These are phyloP conservation scores for Drosophila ambigua DNA, from an alignment of 1,140 invertebrate species.

Conservation along the genomic window DNA sequence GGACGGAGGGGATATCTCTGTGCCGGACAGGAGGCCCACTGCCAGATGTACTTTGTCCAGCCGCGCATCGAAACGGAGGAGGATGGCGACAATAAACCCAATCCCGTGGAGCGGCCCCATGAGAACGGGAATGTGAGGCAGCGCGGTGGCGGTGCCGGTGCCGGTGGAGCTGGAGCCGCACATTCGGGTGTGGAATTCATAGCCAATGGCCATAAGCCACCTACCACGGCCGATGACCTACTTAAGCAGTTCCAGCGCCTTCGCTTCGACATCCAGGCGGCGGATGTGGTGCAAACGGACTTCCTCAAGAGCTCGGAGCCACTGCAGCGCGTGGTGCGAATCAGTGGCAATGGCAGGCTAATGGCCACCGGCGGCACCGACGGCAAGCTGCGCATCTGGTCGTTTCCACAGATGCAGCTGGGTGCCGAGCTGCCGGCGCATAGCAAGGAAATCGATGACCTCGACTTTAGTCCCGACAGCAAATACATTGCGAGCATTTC, in stretches of 20 bases:
- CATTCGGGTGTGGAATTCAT: conserved; percentile 72
- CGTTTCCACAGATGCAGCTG: conserved; percentile 91
- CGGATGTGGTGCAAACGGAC: conserved; percentile 92
- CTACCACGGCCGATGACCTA: conserved; percentile 81
- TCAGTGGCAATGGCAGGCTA: conserved; percentile 89
- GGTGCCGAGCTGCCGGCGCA: conserved; percentile 89
- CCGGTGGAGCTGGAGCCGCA: conserved; percentile 19
- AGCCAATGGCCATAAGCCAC: conserved; percentile 53
- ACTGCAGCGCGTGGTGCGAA: conserved; percentile 93
- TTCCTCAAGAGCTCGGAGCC: conserved; percentile 88
- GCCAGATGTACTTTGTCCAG: conserved; percentile 93
- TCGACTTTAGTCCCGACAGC: conserved; percentile 93
- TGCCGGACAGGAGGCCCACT: conserved; percentile 95
- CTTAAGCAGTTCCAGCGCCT: conserved; percentile 86
- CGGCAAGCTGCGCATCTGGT: conserved; percentile 94
- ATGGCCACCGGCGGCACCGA: conserved; percentile 97
- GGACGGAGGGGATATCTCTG: conserved; percentile 91
- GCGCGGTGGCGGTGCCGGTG: conserved; percentile 35
- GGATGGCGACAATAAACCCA: conserved; percentile 45
- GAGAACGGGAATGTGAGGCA: conserved; percentile 75
- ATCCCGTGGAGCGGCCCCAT: conserved; percentile 61
- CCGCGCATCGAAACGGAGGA: conserved; percentile 86
- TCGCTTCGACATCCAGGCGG: conserved; percentile 89
- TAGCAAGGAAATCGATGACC: conserved; percentile 94
- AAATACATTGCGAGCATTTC: conserved; percentile 92